Evolutionary conservation across 2,113 vertebrate genomes (phyloP).

Genomic region (Cichladusa arquata): DNA sequence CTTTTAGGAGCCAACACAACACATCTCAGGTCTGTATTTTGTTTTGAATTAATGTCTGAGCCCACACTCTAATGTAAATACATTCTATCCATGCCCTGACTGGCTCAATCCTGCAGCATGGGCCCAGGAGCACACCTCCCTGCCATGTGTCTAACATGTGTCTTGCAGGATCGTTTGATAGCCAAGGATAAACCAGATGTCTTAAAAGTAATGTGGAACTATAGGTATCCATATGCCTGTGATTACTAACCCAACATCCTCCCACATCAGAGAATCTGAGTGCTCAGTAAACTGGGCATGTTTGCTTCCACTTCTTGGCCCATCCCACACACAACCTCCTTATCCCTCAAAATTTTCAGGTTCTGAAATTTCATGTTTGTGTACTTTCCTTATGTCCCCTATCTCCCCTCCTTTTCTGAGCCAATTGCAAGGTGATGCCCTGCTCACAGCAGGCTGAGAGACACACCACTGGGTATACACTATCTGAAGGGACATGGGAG

Average conservation of each 20-base stretch:
- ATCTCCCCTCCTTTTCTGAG: neutral
- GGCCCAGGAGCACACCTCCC: neutral
- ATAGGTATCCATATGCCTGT: fast-evolving
- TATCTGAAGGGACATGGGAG: neutral
- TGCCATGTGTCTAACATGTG: neutral
- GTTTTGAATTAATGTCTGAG: neutral
- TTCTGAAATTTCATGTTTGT: neutral
- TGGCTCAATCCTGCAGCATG: neutral
- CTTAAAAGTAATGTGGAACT: neutral
- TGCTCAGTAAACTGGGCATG: neutral
- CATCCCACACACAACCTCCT: neutral
- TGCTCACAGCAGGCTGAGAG: neutral
- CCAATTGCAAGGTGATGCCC: neutral
- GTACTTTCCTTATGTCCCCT: neutral
- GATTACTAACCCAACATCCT: neutral
- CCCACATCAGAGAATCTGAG: neutral
- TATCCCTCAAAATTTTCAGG: neutral
- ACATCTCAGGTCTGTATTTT: neutral
- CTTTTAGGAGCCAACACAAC: neutral
- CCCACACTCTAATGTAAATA: neutral
- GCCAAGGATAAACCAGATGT: neutral
- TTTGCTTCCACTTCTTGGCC: neutral
- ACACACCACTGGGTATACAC: neutral
- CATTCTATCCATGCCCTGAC: neutral
- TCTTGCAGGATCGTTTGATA: neutral